phyloP scores from a whole-genome alignment of 2,797 vertebrate genomes.

The Merluccius polli region DNA sequence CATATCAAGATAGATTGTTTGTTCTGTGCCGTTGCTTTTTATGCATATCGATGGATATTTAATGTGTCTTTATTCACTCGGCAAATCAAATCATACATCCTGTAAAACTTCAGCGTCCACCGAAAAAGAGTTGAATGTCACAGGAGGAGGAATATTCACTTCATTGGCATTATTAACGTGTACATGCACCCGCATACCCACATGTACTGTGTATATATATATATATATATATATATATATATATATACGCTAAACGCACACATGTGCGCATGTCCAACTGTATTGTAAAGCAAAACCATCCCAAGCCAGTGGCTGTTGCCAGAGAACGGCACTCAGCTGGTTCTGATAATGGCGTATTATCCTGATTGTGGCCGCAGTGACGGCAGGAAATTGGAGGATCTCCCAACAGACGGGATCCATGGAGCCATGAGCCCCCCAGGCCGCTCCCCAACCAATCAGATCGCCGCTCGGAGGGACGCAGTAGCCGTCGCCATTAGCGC shows the following conservation, averaged over 20 bases:
- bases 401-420: conserved; percentile 45
- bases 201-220: neutral
- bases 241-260: conserved; percentile 3
- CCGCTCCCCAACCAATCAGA: conserved; percentile 46
- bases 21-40: neutral
- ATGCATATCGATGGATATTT: neutral
- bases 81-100: no score
- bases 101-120: neutral
- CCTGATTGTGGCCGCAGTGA: conserved; percentile 41
- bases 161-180: neutral
- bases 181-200: conserved; percentile 1
- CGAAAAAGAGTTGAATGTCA: neutral
- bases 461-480: neutral
- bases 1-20: neutral
- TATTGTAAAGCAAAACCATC: conserved; percentile 43
- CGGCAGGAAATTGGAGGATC: conserved; percentile 68
- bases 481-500: neutral
- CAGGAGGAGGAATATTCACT: neutral
- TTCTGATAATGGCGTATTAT: conserved; percentile 53
- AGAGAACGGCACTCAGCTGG: conserved; percentile 60
- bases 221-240: neutral
- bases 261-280: conserved; percentile 20
- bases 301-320: conserved; percentile 35
- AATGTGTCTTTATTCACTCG: neutral
- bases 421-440: conserved; percentile 43